phyloP scores from a whole-genome alignment of 1,140 invertebrate species.

The Danaus plexippus region DNA sequence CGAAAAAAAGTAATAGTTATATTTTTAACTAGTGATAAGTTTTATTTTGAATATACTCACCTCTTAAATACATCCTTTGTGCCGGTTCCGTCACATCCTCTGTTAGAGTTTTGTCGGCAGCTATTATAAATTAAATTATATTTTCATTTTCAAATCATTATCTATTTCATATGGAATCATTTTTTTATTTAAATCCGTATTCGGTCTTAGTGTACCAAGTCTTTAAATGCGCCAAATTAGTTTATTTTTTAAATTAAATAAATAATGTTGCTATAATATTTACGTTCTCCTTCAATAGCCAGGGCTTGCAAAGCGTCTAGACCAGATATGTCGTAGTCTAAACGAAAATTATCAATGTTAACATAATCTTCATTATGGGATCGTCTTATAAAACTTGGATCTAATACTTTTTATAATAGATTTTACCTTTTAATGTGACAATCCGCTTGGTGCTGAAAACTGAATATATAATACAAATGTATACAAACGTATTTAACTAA shows the following conservation, averaged over 20 bases:
- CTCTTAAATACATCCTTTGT: constrained; percentile 14
- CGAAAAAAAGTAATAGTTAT: too few species aligned
- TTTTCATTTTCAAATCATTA: too few species aligned
- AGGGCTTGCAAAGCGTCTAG: constrained; percentile 49
- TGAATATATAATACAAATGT: constrained; percentile 18
- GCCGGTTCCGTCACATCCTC: constrained; percentile 7
- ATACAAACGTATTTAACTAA: constrained; percentile 4
- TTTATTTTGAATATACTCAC: constrained; percentile 5
- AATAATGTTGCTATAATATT: not conserved
- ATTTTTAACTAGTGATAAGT: too few species aligned
- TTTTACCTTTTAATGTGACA: constrained; percentile 33
- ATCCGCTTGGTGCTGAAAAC: constrained; percentile 31
- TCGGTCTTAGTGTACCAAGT: too few species aligned
- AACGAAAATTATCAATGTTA: constrained; percentile 5
- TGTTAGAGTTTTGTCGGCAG: too few species aligned
- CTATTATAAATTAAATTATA: too few species aligned
- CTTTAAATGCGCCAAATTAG: too few species aligned
- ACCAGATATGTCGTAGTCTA: constrained; percentile 38
- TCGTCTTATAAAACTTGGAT: not conserved
- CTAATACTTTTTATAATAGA: constrained; percentile 2
- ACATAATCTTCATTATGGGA: not conserved
- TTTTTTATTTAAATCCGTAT: too few species aligned
- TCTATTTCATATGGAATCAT: too few species aligned
- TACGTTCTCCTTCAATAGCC: constrained; percentile 39
- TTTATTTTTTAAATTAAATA: too few species aligned